Evolutionary conservation across 2,888 invertebrate species (phyloP), one percentile per base, ranked within the genome.

Genomic region (Hecatera dysodea): DNA sequence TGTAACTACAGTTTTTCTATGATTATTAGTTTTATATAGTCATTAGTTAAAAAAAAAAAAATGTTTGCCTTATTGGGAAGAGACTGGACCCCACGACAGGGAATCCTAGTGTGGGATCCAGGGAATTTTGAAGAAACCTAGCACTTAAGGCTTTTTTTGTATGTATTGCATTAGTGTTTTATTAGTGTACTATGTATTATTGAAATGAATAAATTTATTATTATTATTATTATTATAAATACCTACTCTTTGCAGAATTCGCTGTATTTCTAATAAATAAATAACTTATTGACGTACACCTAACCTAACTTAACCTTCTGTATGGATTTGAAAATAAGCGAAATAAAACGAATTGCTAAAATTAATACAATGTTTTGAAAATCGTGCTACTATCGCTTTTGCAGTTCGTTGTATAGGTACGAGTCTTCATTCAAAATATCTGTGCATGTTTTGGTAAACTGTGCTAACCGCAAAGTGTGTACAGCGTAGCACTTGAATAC

Each of bases 391-490:
- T 44, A 8, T 44, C 44, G 22, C 39, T 59, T n/a, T 52, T 11
- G 8, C 36, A 42, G 48, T 70, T 73, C 71, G 57, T 55, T 55
- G 64, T 80, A 33, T 60, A n/a, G n/a, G n/a, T n/a, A 60, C 1
- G 61, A 67, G 50, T 50, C 22, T 62, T 53, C 53, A 60, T 69
- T 74, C 62, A 50, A 69, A 71, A 44, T 70, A 82, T 75, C 63
- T 70, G 67, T 70, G 52, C 64, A 75, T 79, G 75, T 72, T 83
- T 85, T 82, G 52, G 72, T 75, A 76, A 77, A 80, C 75, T 77
- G 60, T 57, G 63, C 69, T 63, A 72, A 77, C 80, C 83, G 74
- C 83, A 78, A 79, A 85, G 80, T 78, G 71, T 79, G 80, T 66
- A 68, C 66, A 67, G 48, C 50, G 63, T 68, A 42, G 52, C 52